These are phyloP conservation scores for Napeogenes inachia DNA, from an alignment of 2,888 invertebrate genomes.

Conservation along the genomic window DNA sequence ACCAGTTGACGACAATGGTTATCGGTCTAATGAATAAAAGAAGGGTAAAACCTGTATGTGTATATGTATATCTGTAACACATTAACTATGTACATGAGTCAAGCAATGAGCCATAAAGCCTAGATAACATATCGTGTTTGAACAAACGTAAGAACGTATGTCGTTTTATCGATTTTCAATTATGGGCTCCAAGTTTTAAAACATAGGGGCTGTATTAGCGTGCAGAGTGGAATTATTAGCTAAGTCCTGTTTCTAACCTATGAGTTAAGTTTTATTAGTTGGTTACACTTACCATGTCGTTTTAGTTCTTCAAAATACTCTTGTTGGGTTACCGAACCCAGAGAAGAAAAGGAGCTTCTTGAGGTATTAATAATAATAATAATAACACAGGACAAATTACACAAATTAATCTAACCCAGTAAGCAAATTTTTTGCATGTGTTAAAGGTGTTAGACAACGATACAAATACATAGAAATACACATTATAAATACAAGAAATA, in stretches of 20 bases:
- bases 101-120: slow-evolving; percentile 42
- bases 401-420: too few relatives aligned
- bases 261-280: background rate
- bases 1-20: slow-evolving; percentile 6
- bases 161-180: slow-evolving; percentile 4
- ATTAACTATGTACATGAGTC: slow-evolving; percentile 38
- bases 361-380: too few relatives aligned
- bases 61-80: slow-evolving; percentile 15
- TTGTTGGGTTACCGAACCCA: slow-evolving; percentile 6
- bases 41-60: slow-evolving; percentile 18
- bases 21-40: slow-evolving; percentile 14
- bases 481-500: too few relatives aligned
- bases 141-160: slow-evolving; percentile 30
- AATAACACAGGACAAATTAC: too few relatives aligned
- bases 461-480: too few relatives aligned
- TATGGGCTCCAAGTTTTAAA: slow-evolving; percentile 1
- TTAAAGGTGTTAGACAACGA: too few relatives aligned
- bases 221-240: background rate
- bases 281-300: background rate
- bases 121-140: slow-evolving; percentile 54
- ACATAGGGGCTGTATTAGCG: background rate
- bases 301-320: slow-evolving; percentile 7
- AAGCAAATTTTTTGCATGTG: too few relatives aligned
- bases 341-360: background rate
- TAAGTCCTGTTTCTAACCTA: background rate